These are phyloP conservation scores for Druceiella hillmani DNA, from an alignment of 2,888 invertebrate genomes.

Conservation along the genomic window DNA sequence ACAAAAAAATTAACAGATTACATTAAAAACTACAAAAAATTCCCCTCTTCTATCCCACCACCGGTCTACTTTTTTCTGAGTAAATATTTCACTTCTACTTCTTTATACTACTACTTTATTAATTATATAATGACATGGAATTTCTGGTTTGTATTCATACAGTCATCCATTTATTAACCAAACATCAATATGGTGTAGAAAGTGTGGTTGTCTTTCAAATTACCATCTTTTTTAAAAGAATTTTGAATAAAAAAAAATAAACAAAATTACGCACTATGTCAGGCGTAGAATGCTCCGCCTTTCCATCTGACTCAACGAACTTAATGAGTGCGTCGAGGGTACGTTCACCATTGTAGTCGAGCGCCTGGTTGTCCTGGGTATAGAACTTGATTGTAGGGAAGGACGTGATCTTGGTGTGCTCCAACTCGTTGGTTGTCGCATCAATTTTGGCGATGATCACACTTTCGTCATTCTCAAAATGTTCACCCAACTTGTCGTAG, in stretches of 20 bases:
- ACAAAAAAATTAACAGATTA: too few relatives aligned
- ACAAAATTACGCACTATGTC: slow-evolving; percentile 47
- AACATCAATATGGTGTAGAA: too few relatives aligned
- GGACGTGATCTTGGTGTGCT: slow-evolving; percentile 89
- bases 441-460: slow-evolving; percentile 98
- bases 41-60: too few relatives aligned
- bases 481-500: slow-evolving; percentile 93
- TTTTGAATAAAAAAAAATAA: not conserved
- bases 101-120: too few relatives aligned
- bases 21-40: too few relatives aligned
- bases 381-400: slow-evolving; percentile 95
- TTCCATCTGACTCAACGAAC: slow-evolving; percentile 90
- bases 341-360: slow-evolving; percentile 93
- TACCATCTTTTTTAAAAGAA: not conserved
- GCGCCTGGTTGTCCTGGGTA: slow-evolving; percentile 85
- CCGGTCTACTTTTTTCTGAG: too few relatives aligned
- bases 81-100: too few relatives aligned
- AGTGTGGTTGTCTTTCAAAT: too few relatives aligned
- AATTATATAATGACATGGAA: too few relatives aligned
- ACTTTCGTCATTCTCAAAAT: slow-evolving; percentile 76
- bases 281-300: slow-evolving; percentile 64
- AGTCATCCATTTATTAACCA: too few relatives aligned
- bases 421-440: slow-evolving; percentile 95
- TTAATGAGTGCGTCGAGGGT: slow-evolving; percentile 89
- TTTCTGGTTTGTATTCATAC: too few relatives aligned